Evolutionary conservation across 2,797 vertebrate species (phyloP).

Genomic region (Balearica regulorum): DNA sequence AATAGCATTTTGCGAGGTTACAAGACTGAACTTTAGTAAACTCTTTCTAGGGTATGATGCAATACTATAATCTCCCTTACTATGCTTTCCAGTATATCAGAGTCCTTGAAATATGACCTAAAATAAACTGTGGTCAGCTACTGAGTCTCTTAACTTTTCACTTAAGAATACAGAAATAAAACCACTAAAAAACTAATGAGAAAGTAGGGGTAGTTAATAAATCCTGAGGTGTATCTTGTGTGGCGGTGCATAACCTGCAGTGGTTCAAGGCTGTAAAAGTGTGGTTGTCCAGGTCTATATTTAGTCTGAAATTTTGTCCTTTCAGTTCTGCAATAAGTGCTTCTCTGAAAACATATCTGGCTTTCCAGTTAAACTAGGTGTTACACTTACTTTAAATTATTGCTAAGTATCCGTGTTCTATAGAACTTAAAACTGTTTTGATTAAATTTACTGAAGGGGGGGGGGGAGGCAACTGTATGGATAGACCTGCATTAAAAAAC

Average conservation of each 20-base stretch:
- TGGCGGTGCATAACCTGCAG: neutral
- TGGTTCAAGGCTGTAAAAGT: neutral
- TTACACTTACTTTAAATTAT: neutral
- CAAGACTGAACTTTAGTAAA: conserved; percentile 40
- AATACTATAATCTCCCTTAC: neutral
- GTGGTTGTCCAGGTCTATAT: neutral
- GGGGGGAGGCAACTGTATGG: neutral
- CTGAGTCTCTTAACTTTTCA: neutral
- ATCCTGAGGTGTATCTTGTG: neutral
- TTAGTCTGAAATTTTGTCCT: neutral
- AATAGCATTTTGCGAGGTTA: conserved; percentile 4
- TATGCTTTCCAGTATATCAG: conserved; percentile 43
- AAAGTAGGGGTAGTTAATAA: neutral
- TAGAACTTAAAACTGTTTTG: neutral
- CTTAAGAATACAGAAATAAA: neutral
- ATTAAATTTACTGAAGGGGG: neutral
- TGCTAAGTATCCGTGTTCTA: neutral
- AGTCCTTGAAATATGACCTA: conserved; percentile 40
- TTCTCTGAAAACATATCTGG: neutral
- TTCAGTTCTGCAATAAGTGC: neutral
- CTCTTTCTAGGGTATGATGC: conserved; percentile 24
- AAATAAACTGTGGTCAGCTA: conserved; percentile 30
- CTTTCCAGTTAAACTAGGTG: neutral
- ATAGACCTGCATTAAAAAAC: neutral
- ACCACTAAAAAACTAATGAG: neutral